phyloP scores from a whole-genome alignment of 2,113 vertebrate species.

The Prinia subflava region DNA sequence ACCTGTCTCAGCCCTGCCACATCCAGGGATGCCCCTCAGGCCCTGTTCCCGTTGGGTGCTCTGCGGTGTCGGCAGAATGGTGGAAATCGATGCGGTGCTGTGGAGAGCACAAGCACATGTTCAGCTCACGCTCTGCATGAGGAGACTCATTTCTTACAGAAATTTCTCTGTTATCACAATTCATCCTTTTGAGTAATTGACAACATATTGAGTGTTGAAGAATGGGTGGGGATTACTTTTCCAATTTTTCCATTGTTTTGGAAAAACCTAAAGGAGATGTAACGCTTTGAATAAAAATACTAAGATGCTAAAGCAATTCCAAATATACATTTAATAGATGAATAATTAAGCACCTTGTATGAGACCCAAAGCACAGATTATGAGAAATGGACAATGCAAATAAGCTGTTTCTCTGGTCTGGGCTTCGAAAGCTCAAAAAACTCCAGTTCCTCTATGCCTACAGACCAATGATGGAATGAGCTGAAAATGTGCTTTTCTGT shows the following conservation, averaged over 20 bases:
- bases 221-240: too few species aligned
- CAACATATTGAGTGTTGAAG: background rate
- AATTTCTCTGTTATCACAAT: background rate
- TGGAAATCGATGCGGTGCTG: background rate
- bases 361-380: too few species aligned
- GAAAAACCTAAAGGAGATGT: background rate
- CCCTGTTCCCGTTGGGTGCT: too few species aligned
- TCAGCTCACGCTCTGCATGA: background rate
- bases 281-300: background rate
- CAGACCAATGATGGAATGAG: too few species aligned
- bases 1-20: too few species aligned
- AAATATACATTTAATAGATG: background rate
- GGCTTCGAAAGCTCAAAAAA: too few species aligned
- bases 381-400: too few species aligned
- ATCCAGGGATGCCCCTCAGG: too few species aligned
- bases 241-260: background rate
- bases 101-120: background rate
- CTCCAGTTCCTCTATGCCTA: too few species aligned
- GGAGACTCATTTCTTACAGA: background rate
- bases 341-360: background rate
- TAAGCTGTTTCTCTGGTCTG: too few species aligned
- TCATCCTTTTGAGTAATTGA: background rate
- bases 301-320: background rate
- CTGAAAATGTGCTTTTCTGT: too few species aligned
- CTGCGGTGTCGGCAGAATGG: too few species aligned